Evolutionary conservation across 2,113 vertebrate genomes (phyloP), one percentile per base, ranked within the genome.

Genomic region (Cheilinus undulatus): DNA sequence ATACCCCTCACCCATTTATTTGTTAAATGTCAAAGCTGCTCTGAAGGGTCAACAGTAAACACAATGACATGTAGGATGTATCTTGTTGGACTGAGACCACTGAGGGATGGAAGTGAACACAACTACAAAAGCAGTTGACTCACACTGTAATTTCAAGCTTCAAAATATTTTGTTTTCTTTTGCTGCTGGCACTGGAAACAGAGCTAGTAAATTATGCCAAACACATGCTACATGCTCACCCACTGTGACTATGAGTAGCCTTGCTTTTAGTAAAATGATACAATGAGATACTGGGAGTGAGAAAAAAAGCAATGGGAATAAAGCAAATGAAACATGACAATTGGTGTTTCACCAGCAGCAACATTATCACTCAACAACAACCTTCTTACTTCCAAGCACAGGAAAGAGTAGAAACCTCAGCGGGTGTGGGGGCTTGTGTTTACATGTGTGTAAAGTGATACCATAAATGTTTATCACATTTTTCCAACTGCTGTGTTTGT

Each of bases 271-370:
- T 23, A 56, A 70, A 84, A 84, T 68, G n/a, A 73, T 65, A 63
- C 32, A 74, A 23, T 62, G 53, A 52, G 50, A 75, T 36, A 32
- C 2, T 8, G 68, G 23, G 40, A 63, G 60, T 0, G 20, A 86
- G 68, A 71, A 32, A 71, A 32, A 50, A 69, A 71, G 40, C 58
- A 58, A n/a, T 57, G 45, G 26, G 27, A 74, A 81, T 64, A 26
- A 52, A 64, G 70, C 52, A 66, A 78, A 88, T 80, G 64, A 84
- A 83, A 84, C 43, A 63, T 84, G 73, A 80, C 58, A 87, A 82
- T 54, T 36, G 19, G 54, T 38, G 40, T 75, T 72, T 77, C 58
- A 42, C 74, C 13, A 60, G 49, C 45, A 50, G 73, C 77, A 56
- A 38, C 34, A 64, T 62, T 69, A 52, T 74, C 53, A 60, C 69